Conservation (phyloP, 1,140 invertebrate species). For the Atta cephalotes region DNA sequence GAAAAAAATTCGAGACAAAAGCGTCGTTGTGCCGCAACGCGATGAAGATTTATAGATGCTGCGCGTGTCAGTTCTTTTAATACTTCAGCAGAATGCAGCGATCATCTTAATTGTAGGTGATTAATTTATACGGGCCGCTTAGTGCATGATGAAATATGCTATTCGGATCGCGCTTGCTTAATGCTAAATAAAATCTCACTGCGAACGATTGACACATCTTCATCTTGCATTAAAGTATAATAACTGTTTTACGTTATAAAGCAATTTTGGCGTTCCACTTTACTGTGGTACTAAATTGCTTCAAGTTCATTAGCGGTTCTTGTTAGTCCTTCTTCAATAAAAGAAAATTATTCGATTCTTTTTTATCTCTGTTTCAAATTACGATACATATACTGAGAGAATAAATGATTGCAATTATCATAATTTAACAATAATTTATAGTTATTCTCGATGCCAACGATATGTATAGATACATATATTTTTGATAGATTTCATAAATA, state of each 20-base stretch:
- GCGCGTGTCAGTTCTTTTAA: slow-evolving; percentile 46
- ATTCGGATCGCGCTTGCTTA: slow-evolving; percentile 30
- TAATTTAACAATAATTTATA: too few relatives aligned
- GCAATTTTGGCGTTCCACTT: neutral
- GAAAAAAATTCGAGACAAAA: slow-evolving; percentile 53
- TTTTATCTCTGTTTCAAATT: neutral
- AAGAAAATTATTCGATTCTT: slow-evolving; percentile 11
- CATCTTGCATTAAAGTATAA: slow-evolving; percentile 2
- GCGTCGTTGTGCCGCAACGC: slow-evolving; percentile 52
- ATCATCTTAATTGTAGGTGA: slow-evolving; percentile 60
- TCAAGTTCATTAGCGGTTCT: neutral
- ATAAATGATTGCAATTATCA: too few relatives aligned
- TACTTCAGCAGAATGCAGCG: slow-evolving; percentile 10
- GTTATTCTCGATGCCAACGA: too few relatives aligned
- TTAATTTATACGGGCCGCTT: slow-evolving; percentile 52
- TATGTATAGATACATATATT: too few relatives aligned
- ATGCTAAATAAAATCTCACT: slow-evolving; percentile 18
- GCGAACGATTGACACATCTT: neutral
- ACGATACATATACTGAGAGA: too few relatives aligned
- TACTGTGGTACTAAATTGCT: neutral
- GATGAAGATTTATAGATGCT: slow-evolving; percentile 57
- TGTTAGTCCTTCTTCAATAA: neutral
- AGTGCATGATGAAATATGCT: slow-evolving; percentile 34
- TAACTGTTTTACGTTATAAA: neutral
- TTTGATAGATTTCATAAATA: too few relatives aligned